A percentile compares a stretch with the other conserved stretches of the same genome.
Evolutionary conservation across 2,888 invertebrate genomes (phyloP).

Genomic region (Timema cristinae): DNA sequence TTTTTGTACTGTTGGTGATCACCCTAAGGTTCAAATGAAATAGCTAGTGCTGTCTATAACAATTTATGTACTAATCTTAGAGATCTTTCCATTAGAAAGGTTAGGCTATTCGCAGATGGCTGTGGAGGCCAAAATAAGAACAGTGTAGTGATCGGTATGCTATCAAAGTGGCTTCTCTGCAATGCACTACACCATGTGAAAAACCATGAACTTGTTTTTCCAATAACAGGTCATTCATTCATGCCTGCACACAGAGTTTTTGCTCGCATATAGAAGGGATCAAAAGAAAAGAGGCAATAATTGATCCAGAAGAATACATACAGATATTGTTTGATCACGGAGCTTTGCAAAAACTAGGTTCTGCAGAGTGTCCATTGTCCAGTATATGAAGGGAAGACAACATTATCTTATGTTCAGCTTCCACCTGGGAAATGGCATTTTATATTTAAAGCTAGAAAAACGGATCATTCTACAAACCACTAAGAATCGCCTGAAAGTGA

Average conservation of each 20-base stretch:
- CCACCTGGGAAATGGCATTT: too few relatives aligned
- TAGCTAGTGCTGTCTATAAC: slow-evolving; percentile 17
- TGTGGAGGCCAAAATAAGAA: slow-evolving; percentile 19
- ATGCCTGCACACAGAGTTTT: slow-evolving; percentile 16
- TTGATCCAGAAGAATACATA: slow-evolving; percentile 11
- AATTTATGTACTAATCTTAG: background rate
- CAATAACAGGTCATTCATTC: slow-evolving; percentile 19
- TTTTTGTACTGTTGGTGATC: slow-evolving; percentile 14
- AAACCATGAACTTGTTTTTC: slow-evolving; percentile 15
- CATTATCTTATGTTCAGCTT: too few relatives aligned
- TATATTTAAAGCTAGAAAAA: too few relatives aligned
- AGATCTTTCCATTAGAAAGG: background rate
- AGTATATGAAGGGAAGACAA: too few relatives aligned
- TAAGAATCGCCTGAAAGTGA: too few relatives aligned
- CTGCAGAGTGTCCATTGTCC: slow-evolving; percentile 4
- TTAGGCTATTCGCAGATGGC: slow-evolving; percentile 13
- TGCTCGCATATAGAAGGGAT: slow-evolving; percentile 9
- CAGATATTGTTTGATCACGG: slow-evolving; percentile 1
- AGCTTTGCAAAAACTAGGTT: background rate
- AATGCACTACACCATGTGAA: slow-evolving; percentile 1
- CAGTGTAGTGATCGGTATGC: slow-evolving; percentile 13
- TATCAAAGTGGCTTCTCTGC: slow-evolving; percentile 13
- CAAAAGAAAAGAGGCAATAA: slow-evolving; percentile 8
- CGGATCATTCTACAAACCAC: too few relatives aligned
- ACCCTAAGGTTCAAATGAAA: slow-evolving; percentile 20